Conservation (phyloP, 2,797 vertebrate genomes). For the Poeciliopsis paucimaculata region DNA sequence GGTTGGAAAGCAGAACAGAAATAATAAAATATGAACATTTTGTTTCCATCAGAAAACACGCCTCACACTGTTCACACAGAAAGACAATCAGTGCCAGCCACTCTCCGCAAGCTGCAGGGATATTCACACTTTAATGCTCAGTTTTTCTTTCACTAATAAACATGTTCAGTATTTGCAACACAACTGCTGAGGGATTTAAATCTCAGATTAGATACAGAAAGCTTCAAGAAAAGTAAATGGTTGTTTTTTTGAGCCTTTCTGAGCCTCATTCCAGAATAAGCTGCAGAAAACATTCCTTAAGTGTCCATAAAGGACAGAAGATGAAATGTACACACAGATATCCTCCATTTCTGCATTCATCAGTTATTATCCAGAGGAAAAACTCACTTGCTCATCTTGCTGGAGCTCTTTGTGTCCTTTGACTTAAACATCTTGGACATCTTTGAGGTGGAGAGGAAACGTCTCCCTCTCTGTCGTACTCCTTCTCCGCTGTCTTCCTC, state of each 20-base stretch:
- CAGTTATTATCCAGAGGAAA: slow-evolving; percentile 5
- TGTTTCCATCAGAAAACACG: background rate
- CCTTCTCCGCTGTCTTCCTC: slow-evolving; percentile 49
- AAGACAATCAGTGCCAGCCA: background rate
- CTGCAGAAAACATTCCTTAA: background rate
- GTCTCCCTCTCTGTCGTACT: slow-evolving; percentile 31
- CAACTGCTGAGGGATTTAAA: background rate
- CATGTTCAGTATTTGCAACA: background rate
- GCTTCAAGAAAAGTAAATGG: background rate
- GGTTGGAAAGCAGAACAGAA: background rate
- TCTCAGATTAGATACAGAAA: background rate
- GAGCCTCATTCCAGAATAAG: background rate
- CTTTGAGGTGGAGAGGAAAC: slow-evolving; percentile 55
- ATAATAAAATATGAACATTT: background rate
- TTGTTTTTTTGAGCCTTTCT: background rate
- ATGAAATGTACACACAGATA: slow-evolving; percentile 58
- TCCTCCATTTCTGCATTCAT: slow-evolving; percentile 7
- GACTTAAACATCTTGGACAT: slow-evolving; percentile 79
- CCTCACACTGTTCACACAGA: background rate
- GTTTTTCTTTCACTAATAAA: background rate
- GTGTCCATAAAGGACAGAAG: slow-evolving; percentile 12
- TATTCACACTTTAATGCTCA: background rate
- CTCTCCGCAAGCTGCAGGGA: background rate
- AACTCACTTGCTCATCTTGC: slow-evolving; percentile 80
- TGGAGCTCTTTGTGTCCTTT: slow-evolving; percentile 66